A percentile compares a stretch with the other conserved stretches of the same genome.
Conservation (phyloP, 2,888 invertebrate species). For the Hybos culiciformis region DNA sequence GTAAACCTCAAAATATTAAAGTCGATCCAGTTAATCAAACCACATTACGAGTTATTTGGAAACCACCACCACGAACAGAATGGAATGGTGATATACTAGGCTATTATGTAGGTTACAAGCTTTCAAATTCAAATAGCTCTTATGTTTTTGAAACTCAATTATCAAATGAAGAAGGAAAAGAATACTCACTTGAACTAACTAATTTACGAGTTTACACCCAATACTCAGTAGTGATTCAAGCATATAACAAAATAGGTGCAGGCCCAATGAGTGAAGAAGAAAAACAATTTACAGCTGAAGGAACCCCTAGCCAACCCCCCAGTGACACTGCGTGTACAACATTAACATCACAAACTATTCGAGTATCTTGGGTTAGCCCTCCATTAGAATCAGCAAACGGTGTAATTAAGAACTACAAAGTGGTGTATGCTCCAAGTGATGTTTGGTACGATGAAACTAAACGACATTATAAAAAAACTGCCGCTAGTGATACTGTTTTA, state of each 20-base stretch:
- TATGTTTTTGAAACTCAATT: conserved; percentile 86
- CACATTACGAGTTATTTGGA: conserved; percentile 77
- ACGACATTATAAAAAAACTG: conserved; percentile 80
- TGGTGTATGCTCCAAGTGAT: conserved; percentile 80
- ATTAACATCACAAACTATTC: conserved; percentile 83
- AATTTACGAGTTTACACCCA: conserved; percentile 85
- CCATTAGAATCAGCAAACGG: conserved; percentile 86
- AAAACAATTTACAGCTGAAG: conserved; percentile 87
- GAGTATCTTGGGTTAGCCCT: conserved; percentile 89
- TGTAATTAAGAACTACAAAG: conserved; percentile 90
- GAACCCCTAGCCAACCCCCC: conserved; percentile 81
- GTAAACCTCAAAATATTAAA: conserved; percentile 68
- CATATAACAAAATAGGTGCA: conserved; percentile 86
- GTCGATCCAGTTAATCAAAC: conserved; percentile 81
- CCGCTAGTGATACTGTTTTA: conserved; percentile 85
- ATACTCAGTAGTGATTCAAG: conserved; percentile 90
- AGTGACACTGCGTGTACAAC: conserved; percentile 87
- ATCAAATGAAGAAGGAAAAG: conserved; percentile 81
- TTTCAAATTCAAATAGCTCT: conserved; percentile 70
- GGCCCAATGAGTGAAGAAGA: conserved; percentile 83
- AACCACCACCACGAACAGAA: conserved; percentile 74
- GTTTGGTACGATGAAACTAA: conserved; percentile 87
- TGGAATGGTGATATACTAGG: conserved; percentile 89
- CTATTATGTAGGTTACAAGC: conserved; percentile 81
- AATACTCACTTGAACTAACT: conserved; percentile 69